Percentiles rank a stretch among this genome's conserved stretches.
These are phyloP conservation scores for Sylvietta virens DNA, from an alignment of 2,113 vertebrate genomes.

Conservation along the genomic window DNA sequence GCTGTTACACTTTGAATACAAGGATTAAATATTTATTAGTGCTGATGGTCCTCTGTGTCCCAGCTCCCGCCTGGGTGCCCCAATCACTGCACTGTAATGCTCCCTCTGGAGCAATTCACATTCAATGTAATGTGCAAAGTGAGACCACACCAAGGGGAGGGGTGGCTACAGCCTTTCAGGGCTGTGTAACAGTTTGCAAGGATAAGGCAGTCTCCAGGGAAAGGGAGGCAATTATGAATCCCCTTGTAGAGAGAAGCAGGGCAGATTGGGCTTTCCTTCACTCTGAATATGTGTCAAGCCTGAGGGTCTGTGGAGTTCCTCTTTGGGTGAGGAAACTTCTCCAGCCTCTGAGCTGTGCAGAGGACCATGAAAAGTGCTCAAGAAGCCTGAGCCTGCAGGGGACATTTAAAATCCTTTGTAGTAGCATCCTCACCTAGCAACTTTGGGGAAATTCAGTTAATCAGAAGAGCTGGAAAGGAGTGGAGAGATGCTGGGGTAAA, in stretches of 20 bases:
- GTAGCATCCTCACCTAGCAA: neutral
- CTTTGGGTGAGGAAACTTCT: neutral
- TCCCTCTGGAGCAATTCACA: neutral
- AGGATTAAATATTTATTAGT: slow-evolving; percentile 4
- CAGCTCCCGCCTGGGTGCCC: neutral
- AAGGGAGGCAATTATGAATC: neutral
- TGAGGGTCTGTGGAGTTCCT: neutral
- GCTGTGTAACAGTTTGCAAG: neutral
- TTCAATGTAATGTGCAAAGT: neutral
- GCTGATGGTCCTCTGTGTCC: neutral
- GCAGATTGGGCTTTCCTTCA: neutral
- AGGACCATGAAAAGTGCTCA: neutral
- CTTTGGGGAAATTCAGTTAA: neutral
- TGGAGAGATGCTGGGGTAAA: neutral
- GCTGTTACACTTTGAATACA: neutral
- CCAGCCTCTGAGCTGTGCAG: neutral
- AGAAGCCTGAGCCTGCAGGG: neutral
- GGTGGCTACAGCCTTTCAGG: neutral
- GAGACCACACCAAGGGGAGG: neutral
- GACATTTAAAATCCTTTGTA: neutral
- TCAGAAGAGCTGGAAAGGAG: neutral
- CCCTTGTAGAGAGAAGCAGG: neutral
- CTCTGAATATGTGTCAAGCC: neutral
- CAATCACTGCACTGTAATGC: neutral
- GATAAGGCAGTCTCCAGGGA: neutral